Percentiles rank a stretch among this genome's conserved stretches.
These are phyloP conservation scores for Lasioglossum figueresi DNA, from an alignment of 2,888 invertebrate species.

Conservation along the genomic window DNA sequence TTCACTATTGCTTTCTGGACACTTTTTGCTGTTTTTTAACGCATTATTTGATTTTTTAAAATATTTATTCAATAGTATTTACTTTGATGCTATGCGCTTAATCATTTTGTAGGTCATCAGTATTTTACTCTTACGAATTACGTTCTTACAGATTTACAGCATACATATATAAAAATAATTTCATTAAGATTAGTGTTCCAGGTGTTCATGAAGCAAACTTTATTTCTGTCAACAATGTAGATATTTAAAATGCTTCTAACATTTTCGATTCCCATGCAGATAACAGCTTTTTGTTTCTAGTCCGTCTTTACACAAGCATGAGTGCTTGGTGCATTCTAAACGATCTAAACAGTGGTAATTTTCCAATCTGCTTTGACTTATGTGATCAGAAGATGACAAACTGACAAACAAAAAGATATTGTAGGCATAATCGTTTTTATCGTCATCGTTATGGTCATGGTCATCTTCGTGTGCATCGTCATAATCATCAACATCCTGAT, in stretches of 20 bases:
- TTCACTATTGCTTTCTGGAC: background rate
- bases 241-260: background rate
- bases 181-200: slow-evolving; percentile 1
- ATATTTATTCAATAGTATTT: background rate
- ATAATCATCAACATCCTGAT: background rate
- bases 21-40: background rate
- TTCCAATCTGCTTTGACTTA: background rate
- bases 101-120: background rate
- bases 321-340: background rate
- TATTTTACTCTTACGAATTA: background rate
- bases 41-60: background rate
- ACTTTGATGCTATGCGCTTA: background rate
- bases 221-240: background rate
- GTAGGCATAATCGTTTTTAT: background rate
- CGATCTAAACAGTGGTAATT: background rate
- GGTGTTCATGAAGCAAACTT: background rate
- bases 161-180: slow-evolving; percentile 1
- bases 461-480: background rate
- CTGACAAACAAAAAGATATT: background rate
- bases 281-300: background rate
- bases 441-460: background rate
- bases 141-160: background rate
- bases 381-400: background rate
- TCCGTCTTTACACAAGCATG: background rate
- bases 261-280: background rate